Evolutionary conservation across 2,888 invertebrate species (phyloP).

Genomic region (Rotaria sp.): DNA sequence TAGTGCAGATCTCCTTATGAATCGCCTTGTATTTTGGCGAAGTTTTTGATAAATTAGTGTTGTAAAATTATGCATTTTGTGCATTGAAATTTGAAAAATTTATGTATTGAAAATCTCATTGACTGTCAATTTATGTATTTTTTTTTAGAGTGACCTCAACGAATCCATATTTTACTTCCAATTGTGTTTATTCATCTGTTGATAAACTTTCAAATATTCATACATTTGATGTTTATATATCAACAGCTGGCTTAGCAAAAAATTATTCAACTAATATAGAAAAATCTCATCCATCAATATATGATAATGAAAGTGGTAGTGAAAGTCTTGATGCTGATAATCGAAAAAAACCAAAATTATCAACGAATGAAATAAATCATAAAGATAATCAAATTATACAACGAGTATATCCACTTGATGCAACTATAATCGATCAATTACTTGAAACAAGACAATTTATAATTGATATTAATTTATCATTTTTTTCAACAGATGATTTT

Average conservation of each 20-base stretch:
- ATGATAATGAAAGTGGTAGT: conserved; percentile 4
- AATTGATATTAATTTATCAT: conserved; percentile 5
- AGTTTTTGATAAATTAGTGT: no score
- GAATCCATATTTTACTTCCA: conserved; percentile 5
- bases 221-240: not conserved
- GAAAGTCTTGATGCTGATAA: conserved; percentile 13
- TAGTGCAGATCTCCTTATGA: no score
- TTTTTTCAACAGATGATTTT: not conserved
- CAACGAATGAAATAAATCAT: not conserved
- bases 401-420: conserved; percentile 13
- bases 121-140: not conserved
- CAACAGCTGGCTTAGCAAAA: conserved; percentile 21
- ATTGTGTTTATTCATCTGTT: conserved; percentile 1
- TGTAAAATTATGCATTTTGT: no score
- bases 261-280: not conserved
- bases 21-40: no score
- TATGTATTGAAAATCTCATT: no score
- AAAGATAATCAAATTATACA: not conserved
- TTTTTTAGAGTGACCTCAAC: not conserved
- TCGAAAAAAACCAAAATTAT: not conserved
- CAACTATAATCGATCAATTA: conserved; percentile 6
- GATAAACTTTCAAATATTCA: not conserved
- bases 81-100: no score
- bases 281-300: not conserved
- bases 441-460: not conserved